Percentiles rank a stretch among this genome's conserved stretches.
Evolutionary conservation across 2,113 vertebrate genomes (phyloP).

Genomic region (Siniperca knerii): DNA sequence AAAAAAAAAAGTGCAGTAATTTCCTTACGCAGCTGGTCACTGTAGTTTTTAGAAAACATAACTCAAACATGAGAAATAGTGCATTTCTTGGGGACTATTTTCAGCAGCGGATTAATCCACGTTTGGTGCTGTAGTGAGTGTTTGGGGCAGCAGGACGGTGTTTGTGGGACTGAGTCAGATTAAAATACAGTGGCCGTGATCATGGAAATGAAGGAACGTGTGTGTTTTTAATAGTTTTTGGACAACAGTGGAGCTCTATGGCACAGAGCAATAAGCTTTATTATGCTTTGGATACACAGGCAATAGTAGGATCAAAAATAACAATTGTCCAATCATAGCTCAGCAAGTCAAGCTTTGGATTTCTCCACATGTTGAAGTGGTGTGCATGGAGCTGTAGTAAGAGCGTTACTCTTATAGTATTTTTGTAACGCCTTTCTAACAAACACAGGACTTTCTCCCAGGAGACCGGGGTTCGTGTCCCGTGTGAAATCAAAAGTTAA

Average conservation of each 20-base stretch:
- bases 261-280: background rate
- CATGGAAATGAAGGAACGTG: conserved; percentile 1
- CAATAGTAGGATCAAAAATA: background rate
- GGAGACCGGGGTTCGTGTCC: too few species aligned
- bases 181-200: background rate
- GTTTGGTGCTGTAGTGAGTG: background rate
- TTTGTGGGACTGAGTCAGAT: background rate
- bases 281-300: too few species aligned
- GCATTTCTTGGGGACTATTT: background rate
- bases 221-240: conserved; percentile 17
- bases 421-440: too few species aligned
- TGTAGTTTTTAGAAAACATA: background rate
- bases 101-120: background rate
- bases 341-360: background rate
- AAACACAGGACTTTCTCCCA: too few species aligned
- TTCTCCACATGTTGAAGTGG: background rate
- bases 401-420: background rate
- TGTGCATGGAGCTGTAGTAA: background rate
- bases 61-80: background rate
- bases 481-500: too few species aligned
- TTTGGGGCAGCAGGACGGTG: background rate
- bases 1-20: too few species aligned
- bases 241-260: background rate
- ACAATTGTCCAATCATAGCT: too few species aligned
- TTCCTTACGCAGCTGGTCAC: too few species aligned